Evolutionary conservation across 2,888 invertebrate genomes (phyloP), one percentile per base, ranked within the genome.

Genomic region (Sceliomorpha sp.): DNA sequence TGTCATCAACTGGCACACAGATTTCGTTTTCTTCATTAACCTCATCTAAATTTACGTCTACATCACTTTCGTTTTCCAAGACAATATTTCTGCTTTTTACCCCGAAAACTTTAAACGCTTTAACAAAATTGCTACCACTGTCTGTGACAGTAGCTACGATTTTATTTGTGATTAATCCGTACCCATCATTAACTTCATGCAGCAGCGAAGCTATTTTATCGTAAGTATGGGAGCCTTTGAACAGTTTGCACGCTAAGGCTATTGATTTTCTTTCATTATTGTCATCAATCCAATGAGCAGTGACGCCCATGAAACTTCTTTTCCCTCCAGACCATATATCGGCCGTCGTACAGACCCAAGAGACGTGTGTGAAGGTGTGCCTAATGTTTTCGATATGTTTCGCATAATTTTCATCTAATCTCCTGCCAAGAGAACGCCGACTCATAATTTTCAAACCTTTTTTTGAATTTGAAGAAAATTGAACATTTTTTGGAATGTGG

Each of bases 181-280:
- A 74, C 6, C 31, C n/a, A 14, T 42, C 34, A 40, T 74, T 37
- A 17, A 74, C 58, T 15, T 48, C 50, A 1, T 31, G 12, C 5
- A 74, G 17, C 20, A 56, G 12, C 2, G 47, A 34, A 2, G 58
- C 68, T 6, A 74, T 68, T 5, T 45, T 31, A 4, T 60, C 42
- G 12, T 58, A 58, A 7, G 66, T 34, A 56, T 74, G 71, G 2
- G 59, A 59, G 4, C 69, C 72, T 26, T 58, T 48, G 50, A 74
- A 72, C 29, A 69, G 27, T n/a, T 58, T 20, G 31, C 70, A 72
- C 15, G 66, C 71, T 20, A 72, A 62, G n/a, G 67, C 72, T n/a
- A 42, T 39, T 24, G 15, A 39, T 20, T 24, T 27, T 9, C 17
- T 7, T 10, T 50, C 26, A 12, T 48, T 15, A 7, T 7, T 20